Percentiles rank a stretch among this genome's conserved stretches.
phyloP scores from a whole-genome alignment of 2,113 vertebrate genomes.

The Pteruthius melanotis region DNA sequence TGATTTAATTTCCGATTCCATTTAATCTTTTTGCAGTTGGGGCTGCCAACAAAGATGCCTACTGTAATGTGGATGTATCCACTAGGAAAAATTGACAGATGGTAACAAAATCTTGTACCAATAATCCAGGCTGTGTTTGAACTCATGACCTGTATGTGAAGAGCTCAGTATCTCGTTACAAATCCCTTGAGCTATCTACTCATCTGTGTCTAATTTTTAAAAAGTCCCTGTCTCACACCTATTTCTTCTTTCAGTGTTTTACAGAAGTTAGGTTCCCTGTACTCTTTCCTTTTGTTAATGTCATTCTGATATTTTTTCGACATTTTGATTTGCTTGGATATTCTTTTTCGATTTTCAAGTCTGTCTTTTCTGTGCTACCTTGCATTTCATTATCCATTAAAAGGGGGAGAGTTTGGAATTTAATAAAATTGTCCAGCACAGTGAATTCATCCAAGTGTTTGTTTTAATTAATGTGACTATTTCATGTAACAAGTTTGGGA shows the following conservation, averaged over 20 bases:
- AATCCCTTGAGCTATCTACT: slow-evolving; percentile 24
- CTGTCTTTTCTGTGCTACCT: neutral
- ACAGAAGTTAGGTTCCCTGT: neutral
- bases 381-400: neutral
- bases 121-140: slow-evolving; percentile 37
- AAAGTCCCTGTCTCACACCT: neutral
- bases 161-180: neutral
- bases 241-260: neutral
- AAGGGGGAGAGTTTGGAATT: neutral
- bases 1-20: neutral
- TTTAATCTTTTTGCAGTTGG: neutral
- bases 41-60: neutral
- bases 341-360: neutral
- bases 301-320: neutral
- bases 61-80: neutral
- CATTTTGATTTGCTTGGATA: neutral
- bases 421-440: neutral
- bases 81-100: slow-evolving; percentile 40
- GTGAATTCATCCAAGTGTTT: neutral
- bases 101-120: slow-evolving; percentile 40
- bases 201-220: slow-evolving; percentile 15
- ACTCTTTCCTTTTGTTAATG: neutral
- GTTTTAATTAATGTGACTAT: neutral
- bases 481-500: neutral
- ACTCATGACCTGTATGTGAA: slow-evolving; percentile 15